Base-by-base conservation (phyloP, 2,113 vertebrate genomes). In the Lamprologus sp. region DNA sequence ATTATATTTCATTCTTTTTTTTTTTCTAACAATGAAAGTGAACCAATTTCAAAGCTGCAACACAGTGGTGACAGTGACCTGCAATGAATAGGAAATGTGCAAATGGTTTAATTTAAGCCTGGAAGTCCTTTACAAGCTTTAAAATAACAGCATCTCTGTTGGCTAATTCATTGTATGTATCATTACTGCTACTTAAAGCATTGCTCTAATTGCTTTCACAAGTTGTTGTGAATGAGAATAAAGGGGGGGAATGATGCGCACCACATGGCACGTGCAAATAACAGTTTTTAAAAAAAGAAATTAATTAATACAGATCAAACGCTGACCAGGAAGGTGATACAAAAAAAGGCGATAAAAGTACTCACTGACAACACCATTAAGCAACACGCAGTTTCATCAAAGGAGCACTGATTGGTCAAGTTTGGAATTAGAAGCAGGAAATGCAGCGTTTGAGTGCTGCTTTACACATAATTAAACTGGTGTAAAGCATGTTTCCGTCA, bases 31-130 rank as follows among this genome's bases (percentile, higher is more conserved):
- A 84, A 89, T 88, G 81, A 87, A 90, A 90, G 81, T 75, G 84
- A 9, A 83, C 19, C 40, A 84, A 68, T 90, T 93, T 86, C 83
- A 89, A 91, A 89, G 86, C 73, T 21, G 53, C 75, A 81, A 79
- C 73, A 83, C 10, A 75, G 21, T 26, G 7, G 19, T 82, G 63
- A 88, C 83, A 70, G 83, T 87, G 70, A 90, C 91, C 87, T 87
- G 82, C 26, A 31, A 53, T 68, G 73, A 85, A 86, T 58, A 77
- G 23, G 60, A 79, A 79, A 81, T 77, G 45, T 51, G 10, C 26
- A 77, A 77, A 13, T 68, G 40, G 63, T 77, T 49, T 87, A 33
- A 77, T 51, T 73, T 12, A 53, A 79, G 51, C 45, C 21, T 31
- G 40, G 21, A 63, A 83, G 10, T 54, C 31, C 45, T 23, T 81